Conservation (phyloP, 2,797 vertebrate genomes). For the Diplodus puntazzo region DNA sequence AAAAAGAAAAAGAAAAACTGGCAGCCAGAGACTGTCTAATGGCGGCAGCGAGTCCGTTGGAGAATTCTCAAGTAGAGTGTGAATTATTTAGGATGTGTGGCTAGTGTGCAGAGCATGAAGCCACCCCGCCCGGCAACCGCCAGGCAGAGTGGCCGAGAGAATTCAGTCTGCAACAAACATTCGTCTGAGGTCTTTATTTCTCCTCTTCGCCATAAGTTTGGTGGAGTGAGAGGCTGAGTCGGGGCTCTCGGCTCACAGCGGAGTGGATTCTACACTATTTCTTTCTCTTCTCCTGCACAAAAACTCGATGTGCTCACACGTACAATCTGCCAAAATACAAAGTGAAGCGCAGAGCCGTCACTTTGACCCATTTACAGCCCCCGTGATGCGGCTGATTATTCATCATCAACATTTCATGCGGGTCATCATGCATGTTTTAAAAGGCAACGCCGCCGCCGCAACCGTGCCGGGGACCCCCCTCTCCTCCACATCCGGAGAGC, state of each 20-base stretch:
- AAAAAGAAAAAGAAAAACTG: conserved; percentile 61
- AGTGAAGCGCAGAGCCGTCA: conserved; percentile 5
- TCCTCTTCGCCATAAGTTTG: conserved; percentile 15
- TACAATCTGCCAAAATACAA: conserved; percentile 20
- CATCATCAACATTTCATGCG: conserved; percentile 75
- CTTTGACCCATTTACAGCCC: conserved; percentile 72
- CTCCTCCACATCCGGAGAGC: conserved; percentile 1
- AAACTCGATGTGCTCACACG: background rate
- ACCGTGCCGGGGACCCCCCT: background rate
- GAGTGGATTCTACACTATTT: background rate
- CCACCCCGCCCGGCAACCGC: conserved; percentile 68
- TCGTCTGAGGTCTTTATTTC: conserved; percentile 64
- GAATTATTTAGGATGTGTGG: conserved; percentile 85
- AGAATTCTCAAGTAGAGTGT: conserved; percentile 84
- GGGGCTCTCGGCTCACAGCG: background rate
- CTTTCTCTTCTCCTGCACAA: background rate
- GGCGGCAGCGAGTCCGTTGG: conserved; percentile 78
- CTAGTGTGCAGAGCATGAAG: conserved; percentile 77
- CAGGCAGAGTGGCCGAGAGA: conserved; percentile 61
- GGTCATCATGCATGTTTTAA: conserved; percentile 78
- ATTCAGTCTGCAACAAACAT: conserved; percentile 63
- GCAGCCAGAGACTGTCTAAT: conserved; percentile 79
- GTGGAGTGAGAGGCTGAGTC: conserved; percentile 18
- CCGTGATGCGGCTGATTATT: conserved; percentile 70
- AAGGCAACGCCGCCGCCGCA: conserved; percentile 24